Percentiles rank a stretch among this genome's conserved stretches.
Conservation (phyloP, 2,797 vertebrate genomes). For the Parauchenoglanis punctatus region DNA sequence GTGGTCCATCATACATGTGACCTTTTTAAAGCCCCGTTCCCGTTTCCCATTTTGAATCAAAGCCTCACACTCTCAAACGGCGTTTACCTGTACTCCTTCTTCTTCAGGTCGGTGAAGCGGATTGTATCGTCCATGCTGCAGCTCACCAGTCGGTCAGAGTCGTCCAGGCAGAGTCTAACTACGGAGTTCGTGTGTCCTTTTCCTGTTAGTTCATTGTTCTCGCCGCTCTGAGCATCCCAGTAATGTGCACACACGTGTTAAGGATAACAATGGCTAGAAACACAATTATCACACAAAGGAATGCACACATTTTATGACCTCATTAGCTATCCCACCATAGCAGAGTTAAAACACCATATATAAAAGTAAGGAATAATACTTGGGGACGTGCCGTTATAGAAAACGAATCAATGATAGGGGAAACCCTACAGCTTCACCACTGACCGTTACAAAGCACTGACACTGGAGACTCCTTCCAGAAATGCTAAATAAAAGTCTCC, state of each 20-base stretch:
- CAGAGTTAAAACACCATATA: neutral
- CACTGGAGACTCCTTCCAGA: neutral
- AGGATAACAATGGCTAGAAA: constrained; percentile 62
- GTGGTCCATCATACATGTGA: neutral
- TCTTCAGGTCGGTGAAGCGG: constrained; percentile 82
- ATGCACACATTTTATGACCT: neutral
- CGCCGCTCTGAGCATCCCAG: constrained; percentile 91
- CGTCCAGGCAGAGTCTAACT: constrained; percentile 80
- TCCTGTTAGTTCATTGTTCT: constrained; percentile 84
- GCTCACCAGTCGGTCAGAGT: constrained; percentile 80
- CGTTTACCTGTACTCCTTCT: constrained; percentile 87
- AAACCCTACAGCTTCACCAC: neutral
- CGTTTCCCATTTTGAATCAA: neutral
- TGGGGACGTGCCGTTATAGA: neutral
- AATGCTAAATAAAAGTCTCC: neutral
- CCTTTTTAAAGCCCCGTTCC: neutral
- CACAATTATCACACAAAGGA: neutral
- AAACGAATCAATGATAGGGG: neutral
- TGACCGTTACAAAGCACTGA: neutral
- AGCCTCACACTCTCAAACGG: too few relatives aligned
- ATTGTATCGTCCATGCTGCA: constrained; percentile 97
- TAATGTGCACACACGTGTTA: constrained; percentile 84
- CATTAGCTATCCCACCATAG: neutral
- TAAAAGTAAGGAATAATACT: neutral
- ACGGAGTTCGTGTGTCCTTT: constrained; percentile 96